These are phyloP conservation scores for Eclectus roratus DNA, from an alignment of 2,113 vertebrate genomes.

Conservation along the genomic window DNA sequence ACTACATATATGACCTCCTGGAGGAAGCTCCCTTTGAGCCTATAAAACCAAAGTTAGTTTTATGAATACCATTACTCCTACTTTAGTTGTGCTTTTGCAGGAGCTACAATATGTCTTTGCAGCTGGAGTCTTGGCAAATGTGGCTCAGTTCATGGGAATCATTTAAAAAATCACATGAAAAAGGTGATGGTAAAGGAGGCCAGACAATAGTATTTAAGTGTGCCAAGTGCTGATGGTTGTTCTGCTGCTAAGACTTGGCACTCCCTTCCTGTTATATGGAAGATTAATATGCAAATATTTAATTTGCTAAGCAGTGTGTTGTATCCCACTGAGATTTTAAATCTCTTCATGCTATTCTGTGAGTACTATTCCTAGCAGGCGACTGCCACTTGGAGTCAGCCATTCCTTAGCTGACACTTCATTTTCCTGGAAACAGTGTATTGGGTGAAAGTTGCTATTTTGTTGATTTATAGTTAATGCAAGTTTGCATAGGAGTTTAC, in stretches of 20 bases:
- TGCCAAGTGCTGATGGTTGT: neutral
- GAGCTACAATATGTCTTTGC: fast-evolving
- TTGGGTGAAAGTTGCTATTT: neutral
- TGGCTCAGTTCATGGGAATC: neutral
- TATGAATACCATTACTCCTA: fast-evolving
- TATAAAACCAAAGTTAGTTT: conserved; percentile 90
- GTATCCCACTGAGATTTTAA: neutral
- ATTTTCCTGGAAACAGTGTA: neutral
- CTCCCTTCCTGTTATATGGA: fast-evolving
- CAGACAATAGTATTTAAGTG: neutral
- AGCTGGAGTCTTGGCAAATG: neutral
- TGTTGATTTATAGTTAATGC: neutral
- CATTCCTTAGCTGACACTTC: neutral
- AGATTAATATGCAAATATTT: neutral
- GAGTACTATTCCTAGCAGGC: neutral
- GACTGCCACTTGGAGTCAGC: neutral
- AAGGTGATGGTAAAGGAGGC: neutral
- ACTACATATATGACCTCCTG: conserved; percentile 95
- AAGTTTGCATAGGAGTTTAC: neutral
- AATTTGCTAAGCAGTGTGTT: neutral
- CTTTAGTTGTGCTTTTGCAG: fast-evolving
- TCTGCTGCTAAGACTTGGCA: neutral
- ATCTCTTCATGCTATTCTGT: neutral
- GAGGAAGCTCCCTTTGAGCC: conserved; percentile 86
- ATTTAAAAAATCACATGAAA: fast-evolving